phyloP scores from a whole-genome alignment of 2,797 vertebrate species.

The Falco novaeseelandiae region DNA sequence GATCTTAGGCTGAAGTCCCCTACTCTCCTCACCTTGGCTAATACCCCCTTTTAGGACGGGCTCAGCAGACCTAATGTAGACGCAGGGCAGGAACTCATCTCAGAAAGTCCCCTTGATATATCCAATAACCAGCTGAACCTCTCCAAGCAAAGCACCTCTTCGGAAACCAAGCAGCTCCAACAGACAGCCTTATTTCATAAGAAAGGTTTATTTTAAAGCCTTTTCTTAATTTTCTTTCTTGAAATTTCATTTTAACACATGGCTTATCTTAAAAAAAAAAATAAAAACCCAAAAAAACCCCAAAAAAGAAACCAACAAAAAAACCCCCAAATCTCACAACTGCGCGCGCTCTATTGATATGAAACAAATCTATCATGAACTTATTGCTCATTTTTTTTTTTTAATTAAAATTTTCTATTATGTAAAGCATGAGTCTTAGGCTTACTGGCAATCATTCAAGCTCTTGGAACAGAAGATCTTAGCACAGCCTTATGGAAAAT shows the following conservation, averaged over 20 bases:
- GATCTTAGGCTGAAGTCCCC: neutral
- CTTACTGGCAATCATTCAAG: slow-evolving; percentile 8
- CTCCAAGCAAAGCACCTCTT: neutral
- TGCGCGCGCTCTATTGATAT: neutral
- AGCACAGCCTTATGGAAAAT: slow-evolving; percentile 1
- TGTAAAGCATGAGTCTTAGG: neutral
- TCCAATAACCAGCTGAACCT: neutral
- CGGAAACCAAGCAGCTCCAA: neutral
- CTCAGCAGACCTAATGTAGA: neutral
- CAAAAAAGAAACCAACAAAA: neutral
- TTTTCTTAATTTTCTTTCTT: neutral
- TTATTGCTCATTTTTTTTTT: slow-evolving; percentile 28
- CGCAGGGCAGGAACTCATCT: neutral
- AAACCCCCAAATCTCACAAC: too few species aligned
- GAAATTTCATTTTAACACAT: neutral
- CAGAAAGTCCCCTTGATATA: neutral
- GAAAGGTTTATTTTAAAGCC: neutral
- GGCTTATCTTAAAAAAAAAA: neutral
- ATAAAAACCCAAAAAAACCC: too few species aligned
- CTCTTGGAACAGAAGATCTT: neutral
- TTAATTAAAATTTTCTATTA: slow-evolving; percentile 49
- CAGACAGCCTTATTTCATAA: neutral
- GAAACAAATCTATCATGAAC: neutral
- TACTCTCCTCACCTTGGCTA: neutral
- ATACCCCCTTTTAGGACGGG: neutral